Percentiles rank a stretch among this genome's conserved stretches.
These are phyloP conservation scores for Physocephala rufipes DNA, from an alignment of 2,888 invertebrate genomes.

Conservation along the genomic window DNA sequence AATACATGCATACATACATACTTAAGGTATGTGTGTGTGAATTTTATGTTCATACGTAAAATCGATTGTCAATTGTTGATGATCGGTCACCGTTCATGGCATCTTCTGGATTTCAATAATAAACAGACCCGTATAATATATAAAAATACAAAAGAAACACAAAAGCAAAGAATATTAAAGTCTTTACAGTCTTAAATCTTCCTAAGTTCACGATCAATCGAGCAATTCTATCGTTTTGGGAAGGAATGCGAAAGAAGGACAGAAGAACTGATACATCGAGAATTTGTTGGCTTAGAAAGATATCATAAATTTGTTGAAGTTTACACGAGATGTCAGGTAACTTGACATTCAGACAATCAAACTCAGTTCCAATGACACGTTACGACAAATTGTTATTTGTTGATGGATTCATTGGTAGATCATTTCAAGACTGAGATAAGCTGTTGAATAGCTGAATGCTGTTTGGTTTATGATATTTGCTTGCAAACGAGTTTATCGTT, in stretches of 20 bases:
- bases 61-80: constrained; percentile 20
- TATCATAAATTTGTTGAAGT: constrained; percentile 41
- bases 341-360: background rate
- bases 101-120: background rate
- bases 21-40: too few species aligned
- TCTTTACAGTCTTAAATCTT: constrained; percentile 13
- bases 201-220: constrained; percentile 31
- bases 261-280: background rate
- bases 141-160: background rate
- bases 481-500: background rate
- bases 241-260: background rate
- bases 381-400: constrained; percentile 43
- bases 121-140: background rate
- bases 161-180: background rate
- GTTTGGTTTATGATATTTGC: constrained; percentile 23
- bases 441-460: constrained; percentile 5
- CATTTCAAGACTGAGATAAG: background rate
- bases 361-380: constrained; percentile 8
- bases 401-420: constrained; percentile 7
- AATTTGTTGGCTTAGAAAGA: constrained; percentile 28
- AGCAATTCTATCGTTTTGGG: background rate
- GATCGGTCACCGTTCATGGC: background rate
- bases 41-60: constrained; percentile 18
- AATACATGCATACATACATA: too few species aligned
- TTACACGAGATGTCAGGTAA: constrained; percentile 35